Evolutionary conservation across 2,113 vertebrate species (phyloP).

Genomic region (Cyanistes caeruleus): DNA sequence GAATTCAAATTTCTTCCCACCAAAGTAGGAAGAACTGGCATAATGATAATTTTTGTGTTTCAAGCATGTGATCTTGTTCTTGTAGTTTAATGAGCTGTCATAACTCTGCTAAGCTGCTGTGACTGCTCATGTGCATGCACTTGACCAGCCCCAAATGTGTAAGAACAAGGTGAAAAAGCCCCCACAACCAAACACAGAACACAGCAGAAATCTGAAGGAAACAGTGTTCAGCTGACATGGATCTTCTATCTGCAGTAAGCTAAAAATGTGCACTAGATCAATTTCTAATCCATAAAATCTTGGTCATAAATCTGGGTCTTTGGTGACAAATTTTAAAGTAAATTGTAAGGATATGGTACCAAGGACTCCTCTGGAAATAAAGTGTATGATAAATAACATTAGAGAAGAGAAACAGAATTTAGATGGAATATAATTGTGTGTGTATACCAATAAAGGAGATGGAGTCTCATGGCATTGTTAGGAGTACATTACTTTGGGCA

Average conservation of each 20-base stretch:
- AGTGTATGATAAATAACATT: not conserved
- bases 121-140: not conserved
- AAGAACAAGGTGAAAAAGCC: not conserved
- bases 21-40: not conserved
- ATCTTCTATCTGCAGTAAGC: not conserved
- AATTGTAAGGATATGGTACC: not conserved
- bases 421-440: not conserved
- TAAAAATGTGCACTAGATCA: conserved; percentile 13
- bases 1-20: not conserved
- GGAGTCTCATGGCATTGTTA: not conserved
- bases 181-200: not conserved
- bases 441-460: not conserved
- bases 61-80: not conserved
- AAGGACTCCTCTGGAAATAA: not conserved
- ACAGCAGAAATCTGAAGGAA: not conserved
- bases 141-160: not conserved
- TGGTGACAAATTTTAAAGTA: not conserved
- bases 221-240: not conserved
- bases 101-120: not conserved
- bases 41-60: not conserved
- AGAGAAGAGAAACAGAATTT: not conserved
- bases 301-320: not conserved
- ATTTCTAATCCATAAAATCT: not conserved
- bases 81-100: not conserved
- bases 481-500: not conserved